Percentiles rank a stretch among this genome's conserved stretches.
phyloP scores from a whole-genome alignment of 2,113 vertebrate genomes.

The Macrotis lagotis region DNA sequence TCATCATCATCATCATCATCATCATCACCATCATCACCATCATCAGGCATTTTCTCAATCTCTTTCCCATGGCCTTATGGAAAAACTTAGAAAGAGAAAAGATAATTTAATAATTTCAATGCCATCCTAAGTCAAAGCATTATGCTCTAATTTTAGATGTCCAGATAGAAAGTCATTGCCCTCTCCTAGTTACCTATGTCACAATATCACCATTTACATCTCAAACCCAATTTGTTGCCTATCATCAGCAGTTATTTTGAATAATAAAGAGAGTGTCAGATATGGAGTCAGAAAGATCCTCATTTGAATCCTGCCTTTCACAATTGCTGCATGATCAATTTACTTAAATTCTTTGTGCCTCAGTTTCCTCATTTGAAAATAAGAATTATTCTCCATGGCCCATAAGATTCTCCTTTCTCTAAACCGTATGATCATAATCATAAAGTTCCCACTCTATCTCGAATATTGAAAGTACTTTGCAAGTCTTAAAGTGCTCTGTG shows the following conservation, averaged over 20 bases:
- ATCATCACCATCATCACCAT: background rate
- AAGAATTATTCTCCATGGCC: background rate
- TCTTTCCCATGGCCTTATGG: background rate
- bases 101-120: background rate
- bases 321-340: background rate
- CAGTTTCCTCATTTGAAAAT: background rate
- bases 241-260: background rate
- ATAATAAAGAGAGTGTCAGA: background rate
- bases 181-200: background rate
- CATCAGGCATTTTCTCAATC: background rate
- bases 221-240: background rate
- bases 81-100: background rate
- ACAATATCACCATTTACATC: background rate
- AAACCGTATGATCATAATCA: background rate
- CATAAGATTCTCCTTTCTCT: background rate
- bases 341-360: background rate
- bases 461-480: background rate
- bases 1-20: background rate
- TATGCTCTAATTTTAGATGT: background rate
- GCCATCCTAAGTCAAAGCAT: background rate
- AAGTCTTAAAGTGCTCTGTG: background rate
- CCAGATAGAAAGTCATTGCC: constrained; percentile 7
- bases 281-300: background rate
- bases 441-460: background rate
- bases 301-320: background rate